Conservation (phyloP, 1,140 invertebrate species). For the Drosophila funebris region DNA sequence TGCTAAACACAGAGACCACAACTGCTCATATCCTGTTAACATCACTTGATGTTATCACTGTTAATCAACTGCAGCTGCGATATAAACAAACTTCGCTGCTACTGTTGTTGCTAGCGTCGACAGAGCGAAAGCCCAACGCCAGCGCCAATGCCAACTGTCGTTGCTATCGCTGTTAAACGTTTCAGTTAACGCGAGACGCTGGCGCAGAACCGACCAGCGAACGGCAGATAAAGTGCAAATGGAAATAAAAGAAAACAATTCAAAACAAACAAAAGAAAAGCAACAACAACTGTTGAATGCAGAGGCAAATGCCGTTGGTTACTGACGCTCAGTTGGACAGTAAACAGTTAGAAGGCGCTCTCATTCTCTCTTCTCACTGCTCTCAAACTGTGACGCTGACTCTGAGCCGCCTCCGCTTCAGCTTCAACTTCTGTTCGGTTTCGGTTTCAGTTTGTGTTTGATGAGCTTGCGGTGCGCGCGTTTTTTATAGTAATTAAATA, state of each 20-base stretch:
- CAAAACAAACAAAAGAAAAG: conserved; percentile 7
- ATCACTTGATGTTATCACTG: background rate
- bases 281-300: conserved; percentile 12
- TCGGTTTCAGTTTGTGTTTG: conserved; percentile 6
- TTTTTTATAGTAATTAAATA: background rate
- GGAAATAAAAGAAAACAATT: background rate
- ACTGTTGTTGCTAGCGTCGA: background rate
- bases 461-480: conserved; percentile 1
- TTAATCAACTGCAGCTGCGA: conserved; percentile 1
- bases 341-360: conserved; percentile 6
- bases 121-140: background rate
- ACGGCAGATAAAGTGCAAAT: background rate
- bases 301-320: conserved; percentile 19
- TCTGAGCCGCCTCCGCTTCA: background rate
- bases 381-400: too few relatives aligned
- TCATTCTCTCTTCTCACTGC: background rate
- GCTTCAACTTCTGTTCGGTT: background rate
- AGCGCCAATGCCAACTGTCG: background rate
- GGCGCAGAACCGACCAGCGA: conserved; percentile 19
- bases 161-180: conserved; percentile 19
- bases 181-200: conserved; percentile 52
- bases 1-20: background rate
- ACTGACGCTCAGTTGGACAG: background rate
- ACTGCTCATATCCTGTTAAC: background rate
- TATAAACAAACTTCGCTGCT: conserved; percentile 7